phyloP scores from a whole-genome alignment of 1,140 invertebrate species.

The Drosophila azteca region DNA sequence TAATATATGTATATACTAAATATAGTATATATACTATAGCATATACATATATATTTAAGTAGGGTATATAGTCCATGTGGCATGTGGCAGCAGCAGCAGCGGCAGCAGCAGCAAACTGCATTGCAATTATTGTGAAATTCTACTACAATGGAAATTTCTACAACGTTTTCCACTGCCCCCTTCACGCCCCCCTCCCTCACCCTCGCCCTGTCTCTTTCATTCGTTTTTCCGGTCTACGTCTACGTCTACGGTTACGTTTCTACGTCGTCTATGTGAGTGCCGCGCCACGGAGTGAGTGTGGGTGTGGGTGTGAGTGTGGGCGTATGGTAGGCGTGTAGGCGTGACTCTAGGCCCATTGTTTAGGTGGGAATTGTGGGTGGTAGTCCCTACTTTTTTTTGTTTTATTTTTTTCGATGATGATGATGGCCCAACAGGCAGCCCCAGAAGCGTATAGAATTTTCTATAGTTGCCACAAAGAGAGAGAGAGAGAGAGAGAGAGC shows the following conservation, averaged over 20 bases:
- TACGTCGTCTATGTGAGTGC: conserved; percentile 46
- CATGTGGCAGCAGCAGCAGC: conserved; percentile 18
- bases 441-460: no score
- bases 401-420: background rate
- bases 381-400: conserved; percentile 30
- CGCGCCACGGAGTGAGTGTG: conserved; percentile 20
- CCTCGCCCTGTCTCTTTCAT: background rate
- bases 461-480: no score
- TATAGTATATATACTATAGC: conserved; percentile 15
- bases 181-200: background rate
- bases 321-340: conserved; percentile 40
- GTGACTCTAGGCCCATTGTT: conserved; percentile 57
- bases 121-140: conserved; percentile 79
- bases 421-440: conserved; percentile 64
- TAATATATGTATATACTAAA: conserved; percentile 50
- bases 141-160: conserved; percentile 73
- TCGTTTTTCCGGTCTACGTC: conserved; percentile 28
- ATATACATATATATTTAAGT: background rate
- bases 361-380: conserved; percentile 35
- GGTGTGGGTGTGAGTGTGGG: conserved; percentile 33
- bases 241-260: conserved; percentile 48
- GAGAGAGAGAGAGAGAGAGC: no score
- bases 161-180: conserved; percentile 36
- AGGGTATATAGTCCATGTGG: conserved; percentile 14
- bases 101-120: conserved; percentile 47